Conservation (phyloP, 2,113 vertebrate genomes). For the Columbina picui region DNA sequence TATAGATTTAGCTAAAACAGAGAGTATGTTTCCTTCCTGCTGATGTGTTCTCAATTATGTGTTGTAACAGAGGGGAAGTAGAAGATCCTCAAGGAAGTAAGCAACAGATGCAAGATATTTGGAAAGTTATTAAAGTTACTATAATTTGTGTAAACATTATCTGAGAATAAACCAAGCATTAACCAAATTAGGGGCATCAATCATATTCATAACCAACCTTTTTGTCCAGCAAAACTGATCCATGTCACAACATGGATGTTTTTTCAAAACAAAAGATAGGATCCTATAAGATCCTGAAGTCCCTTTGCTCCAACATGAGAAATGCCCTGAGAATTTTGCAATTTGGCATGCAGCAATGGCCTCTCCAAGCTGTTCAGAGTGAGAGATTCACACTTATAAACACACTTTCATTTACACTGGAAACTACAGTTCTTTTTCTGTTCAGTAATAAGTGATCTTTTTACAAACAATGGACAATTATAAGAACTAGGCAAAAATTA, state of each 20-base stretch:
- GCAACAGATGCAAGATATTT: slow-evolving; percentile 33
- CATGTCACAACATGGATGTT: background rate
- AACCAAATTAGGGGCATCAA: background rate
- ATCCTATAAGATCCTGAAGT: background rate
- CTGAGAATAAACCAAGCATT: background rate
- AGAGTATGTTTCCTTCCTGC: slow-evolving; percentile 7
- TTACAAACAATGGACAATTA: background rate
- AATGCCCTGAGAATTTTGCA: background rate
- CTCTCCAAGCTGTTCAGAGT: background rate
- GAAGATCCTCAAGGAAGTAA: slow-evolving; percentile 22
- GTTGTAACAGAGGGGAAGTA: background rate
- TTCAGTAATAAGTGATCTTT: background rate
- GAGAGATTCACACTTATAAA: background rate
- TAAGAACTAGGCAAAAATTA: background rate
- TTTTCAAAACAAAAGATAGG: background rate
- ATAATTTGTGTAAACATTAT: background rate
- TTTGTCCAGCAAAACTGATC: background rate
- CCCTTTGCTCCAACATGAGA: background rate
- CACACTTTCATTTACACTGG: background rate
- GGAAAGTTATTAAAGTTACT: slow-evolving; percentile 3
- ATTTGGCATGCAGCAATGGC: fast-evolving
- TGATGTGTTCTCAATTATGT: background rate
- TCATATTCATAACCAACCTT: background rate
- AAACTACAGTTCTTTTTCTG: background rate
- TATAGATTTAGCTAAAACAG: background rate